Percentiles rank a stretch among this genome's conserved stretches.
Evolutionary conservation across 1,140 invertebrate species (phyloP).

Genomic region (Contarinia nasturtii): DNA sequence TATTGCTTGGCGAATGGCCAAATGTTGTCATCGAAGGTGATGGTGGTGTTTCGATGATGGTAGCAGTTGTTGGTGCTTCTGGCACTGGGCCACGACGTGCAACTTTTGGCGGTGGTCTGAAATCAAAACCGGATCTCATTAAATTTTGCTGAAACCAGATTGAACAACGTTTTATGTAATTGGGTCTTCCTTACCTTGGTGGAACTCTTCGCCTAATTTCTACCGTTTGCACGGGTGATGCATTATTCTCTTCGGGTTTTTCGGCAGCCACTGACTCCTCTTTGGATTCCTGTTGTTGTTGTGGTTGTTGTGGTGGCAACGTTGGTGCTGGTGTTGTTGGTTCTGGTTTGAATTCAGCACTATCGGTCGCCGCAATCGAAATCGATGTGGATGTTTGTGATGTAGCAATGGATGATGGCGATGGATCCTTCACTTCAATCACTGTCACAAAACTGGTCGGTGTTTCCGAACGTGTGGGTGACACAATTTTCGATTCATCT

Average conservation of each 20-base stretch:
- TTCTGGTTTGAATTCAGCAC: slow-evolving; percentile 4
- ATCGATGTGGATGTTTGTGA: slow-evolving; percentile 6
- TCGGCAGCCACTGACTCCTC: no score
- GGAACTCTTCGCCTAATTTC: slow-evolving; percentile 36
- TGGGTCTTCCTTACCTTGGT: slow-evolving; percentile 29
- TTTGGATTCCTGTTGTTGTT: no score
- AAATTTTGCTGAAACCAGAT: no score
- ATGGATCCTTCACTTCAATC: slow-evolving; percentile 56
- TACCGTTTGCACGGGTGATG: slow-evolving; percentile 17
- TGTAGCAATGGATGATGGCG: slow-evolving; percentile 12
- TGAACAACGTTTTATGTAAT: background rate
- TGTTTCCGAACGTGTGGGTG: slow-evolving; percentile 16
- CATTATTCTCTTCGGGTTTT: no score
- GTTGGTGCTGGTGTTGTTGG: slow-evolving; percentile 9
- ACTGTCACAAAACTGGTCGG: slow-evolving; percentile 70
- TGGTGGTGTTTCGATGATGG: slow-evolving; percentile 6
- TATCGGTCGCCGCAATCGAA: slow-evolving; percentile 12
- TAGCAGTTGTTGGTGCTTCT: slow-evolving; percentile 7
- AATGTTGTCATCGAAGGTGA: slow-evolving; percentile 13
- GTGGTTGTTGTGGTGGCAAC: slow-evolving; percentile 5
- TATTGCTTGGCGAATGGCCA: background rate
- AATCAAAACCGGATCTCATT: slow-evolving; percentile 5
- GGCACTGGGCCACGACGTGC: slow-evolving; percentile 29
- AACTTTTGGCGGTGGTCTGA: slow-evolving; percentile 40
- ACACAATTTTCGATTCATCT: no score